Evolutionary conservation across 2,797 vertebrate genomes (phyloP).

Genomic region (Rhinatrema bivittatum): DNA sequence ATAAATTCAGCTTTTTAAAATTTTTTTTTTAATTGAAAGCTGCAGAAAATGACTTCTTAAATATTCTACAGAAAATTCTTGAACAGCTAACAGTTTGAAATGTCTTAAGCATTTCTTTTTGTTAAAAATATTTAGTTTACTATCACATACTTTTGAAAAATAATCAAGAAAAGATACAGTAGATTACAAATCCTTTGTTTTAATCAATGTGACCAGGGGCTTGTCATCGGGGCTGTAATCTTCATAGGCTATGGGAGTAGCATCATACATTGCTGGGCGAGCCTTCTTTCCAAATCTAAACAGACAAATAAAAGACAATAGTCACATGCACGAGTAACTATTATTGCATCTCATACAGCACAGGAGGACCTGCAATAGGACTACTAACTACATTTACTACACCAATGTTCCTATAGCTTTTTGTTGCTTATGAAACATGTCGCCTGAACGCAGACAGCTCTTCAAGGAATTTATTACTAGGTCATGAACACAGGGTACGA

Average conservation of each 20-base stretch:
- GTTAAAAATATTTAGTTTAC: slow-evolving; percentile 76
- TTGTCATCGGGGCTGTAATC: slow-evolving; percentile 98
- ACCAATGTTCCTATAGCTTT: too few relatives aligned
- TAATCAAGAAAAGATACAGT: slow-evolving; percentile 48
- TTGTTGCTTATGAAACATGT: too few relatives aligned
- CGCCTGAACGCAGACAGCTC: too few relatives aligned
- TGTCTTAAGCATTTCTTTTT: slow-evolving; percentile 58
- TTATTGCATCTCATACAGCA: too few relatives aligned
- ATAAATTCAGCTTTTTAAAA: slow-evolving; percentile 60
- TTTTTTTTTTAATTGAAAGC: slow-evolving; percentile 63
- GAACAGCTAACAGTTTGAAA: slow-evolving; percentile 57
- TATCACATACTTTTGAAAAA: slow-evolving; percentile 66
- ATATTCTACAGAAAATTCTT: slow-evolving; percentile 60
- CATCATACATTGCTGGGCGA: slow-evolving; percentile 93
- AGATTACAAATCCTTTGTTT: slow-evolving; percentile 98
- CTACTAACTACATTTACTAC: too few relatives aligned
- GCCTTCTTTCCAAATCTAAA: slow-evolving; percentile 96
- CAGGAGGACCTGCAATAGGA: too few relatives aligned
- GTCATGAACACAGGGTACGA: too few relatives aligned
- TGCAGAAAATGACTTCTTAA: slow-evolving; percentile 63
- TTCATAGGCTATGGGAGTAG: slow-evolving; percentile 91
- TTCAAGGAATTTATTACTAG: too few relatives aligned
- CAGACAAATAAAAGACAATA: slow-evolving; percentile 9
- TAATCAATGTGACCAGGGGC: slow-evolving; percentile 95
- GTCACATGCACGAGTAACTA: slow-evolving; percentile 12